Conservation (phyloP, 1,140 invertebrate genomes). For the Melipona quadrifasciata region DNA sequence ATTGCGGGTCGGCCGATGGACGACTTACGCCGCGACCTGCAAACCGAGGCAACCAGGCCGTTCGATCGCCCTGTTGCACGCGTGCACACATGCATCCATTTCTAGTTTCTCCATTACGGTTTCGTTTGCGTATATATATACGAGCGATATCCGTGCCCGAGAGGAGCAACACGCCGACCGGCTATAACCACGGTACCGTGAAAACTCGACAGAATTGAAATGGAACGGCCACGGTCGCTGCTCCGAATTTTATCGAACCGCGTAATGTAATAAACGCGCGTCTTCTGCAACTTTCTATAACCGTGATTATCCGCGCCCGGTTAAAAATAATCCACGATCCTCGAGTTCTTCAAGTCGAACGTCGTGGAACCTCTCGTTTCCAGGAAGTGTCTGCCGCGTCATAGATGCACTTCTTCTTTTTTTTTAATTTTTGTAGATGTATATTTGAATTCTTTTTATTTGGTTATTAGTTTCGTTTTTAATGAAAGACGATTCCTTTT, state of each 20-base stretch:
- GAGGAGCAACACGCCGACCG: not conserved
- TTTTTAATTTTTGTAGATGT: too few relatives aligned
- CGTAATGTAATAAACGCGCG: not conserved
- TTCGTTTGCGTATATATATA: conserved; percentile 24
- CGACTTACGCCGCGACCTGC: conserved; percentile 62
- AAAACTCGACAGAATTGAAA: conserved; percentile 21
- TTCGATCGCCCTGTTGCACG: conserved; percentile 58
- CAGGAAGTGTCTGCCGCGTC: too few relatives aligned
- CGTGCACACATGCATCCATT: conserved; percentile 11
- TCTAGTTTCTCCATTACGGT: conserved; percentile 46
- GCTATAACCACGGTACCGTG: not conserved
- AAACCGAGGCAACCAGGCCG: conserved; percentile 64
- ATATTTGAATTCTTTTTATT: too few relatives aligned
- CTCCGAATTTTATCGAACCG: conserved; percentile 15
- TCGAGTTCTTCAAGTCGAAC: not conserved
- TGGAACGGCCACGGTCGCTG: conserved; percentile 35
- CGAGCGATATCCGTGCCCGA: not conserved
- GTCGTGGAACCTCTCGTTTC: not conserved
- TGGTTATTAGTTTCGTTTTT: too few relatives aligned
- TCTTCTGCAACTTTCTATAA: conserved; percentile 1
- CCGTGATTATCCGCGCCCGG: not conserved
- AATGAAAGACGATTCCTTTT: too few relatives aligned
- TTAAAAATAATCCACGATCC: not conserved
- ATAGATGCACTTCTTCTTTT: too few relatives aligned
- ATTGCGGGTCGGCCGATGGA: conserved; percentile 53